These are phyloP conservation scores for Syrista parreyssii DNA, from an alignment of 2,888 invertebrate genomes.

Conservation along the genomic window DNA sequence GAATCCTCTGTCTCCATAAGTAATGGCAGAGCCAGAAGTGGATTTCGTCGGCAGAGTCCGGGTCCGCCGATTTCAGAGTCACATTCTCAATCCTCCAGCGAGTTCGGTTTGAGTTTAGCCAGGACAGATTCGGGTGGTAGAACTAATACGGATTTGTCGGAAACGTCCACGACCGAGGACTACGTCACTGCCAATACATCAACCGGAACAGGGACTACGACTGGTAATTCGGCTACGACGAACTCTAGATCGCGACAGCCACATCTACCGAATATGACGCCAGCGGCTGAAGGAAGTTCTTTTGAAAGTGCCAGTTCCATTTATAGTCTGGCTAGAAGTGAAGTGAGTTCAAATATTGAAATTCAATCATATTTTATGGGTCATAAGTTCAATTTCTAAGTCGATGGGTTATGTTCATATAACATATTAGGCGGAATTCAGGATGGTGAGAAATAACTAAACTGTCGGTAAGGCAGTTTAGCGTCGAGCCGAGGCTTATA, in stretches of 20 bases:
- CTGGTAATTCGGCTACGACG: constrained; percentile 60
- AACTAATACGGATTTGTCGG: constrained; percentile 83
- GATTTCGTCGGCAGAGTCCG: constrained; percentile 57
- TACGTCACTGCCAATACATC: constrained; percentile 84
- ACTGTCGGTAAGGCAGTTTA: no score
- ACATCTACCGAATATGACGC: constrained; percentile 60
- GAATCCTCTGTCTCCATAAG: constrained; percentile 45
- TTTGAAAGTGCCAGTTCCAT: constrained; percentile 88
- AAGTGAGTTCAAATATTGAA: constrained; percentile 59
- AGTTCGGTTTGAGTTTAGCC: constrained; percentile 69
- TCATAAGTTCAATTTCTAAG: background rate
- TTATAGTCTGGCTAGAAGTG: constrained; percentile 81
- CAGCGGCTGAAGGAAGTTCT: constrained; percentile 78
- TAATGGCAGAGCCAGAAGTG: constrained; percentile 54
- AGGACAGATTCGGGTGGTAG: constrained; percentile 80
- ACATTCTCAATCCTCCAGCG: constrained; percentile 63
- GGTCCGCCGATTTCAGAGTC: constrained; percentile 54
- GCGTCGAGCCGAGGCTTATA: no score
- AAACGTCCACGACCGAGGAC: constrained; percentile 89
- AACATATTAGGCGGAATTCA: background rate
- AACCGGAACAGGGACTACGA: constrained; percentile 69
- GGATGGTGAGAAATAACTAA: background rate
- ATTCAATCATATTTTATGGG: background rate
- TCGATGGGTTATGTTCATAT: background rate
- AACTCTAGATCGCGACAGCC: constrained; percentile 69